phyloP scores from a whole-genome alignment of 2,888 invertebrate species.

The Lordiphosa andalusiaca region DNA sequence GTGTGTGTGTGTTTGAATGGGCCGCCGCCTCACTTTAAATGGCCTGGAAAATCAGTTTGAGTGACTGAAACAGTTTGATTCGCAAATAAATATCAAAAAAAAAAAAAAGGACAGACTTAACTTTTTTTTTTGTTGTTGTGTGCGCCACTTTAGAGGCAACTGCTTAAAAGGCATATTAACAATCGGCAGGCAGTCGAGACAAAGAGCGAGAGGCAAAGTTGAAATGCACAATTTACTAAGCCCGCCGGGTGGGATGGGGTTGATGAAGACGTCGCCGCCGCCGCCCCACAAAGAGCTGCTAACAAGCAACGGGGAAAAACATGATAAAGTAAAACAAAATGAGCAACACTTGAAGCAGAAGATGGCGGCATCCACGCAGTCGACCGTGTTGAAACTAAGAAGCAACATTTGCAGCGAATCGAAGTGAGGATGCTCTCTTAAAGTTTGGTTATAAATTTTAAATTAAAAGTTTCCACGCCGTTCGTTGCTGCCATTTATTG shows the following conservation, averaged over 20 bases:
- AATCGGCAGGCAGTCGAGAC: slow-evolving; percentile 22
- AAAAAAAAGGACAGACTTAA: slow-evolving; percentile 7
- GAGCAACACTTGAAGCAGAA: slow-evolving; percentile 39
- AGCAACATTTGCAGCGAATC: neutral
- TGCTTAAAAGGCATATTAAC: slow-evolving; percentile 35
- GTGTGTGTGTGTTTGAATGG: neutral
- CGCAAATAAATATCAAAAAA: neutral
- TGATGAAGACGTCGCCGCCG: neutral
- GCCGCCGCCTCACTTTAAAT: slow-evolving; percentile 25
- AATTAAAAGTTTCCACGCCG: too few relatives aligned
- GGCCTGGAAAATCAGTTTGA: slow-evolving; percentile 36
- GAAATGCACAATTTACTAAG: slow-evolving; percentile 40
- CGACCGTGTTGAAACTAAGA: slow-evolving; percentile 2
- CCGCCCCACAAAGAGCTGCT: slow-evolving; percentile 32
- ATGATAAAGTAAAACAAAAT: slow-evolving; percentile 47
- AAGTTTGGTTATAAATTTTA: neutral
- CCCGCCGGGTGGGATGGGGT: neutral
- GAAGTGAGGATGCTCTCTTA: slow-evolving; percentile 5
- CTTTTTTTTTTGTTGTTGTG: slow-evolving; percentile 2
- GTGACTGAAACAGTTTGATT: slow-evolving; percentile 26
- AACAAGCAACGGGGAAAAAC: slow-evolving; percentile 35
- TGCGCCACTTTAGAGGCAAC: slow-evolving; percentile 14
- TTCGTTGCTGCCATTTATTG: too few relatives aligned
- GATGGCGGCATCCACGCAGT: slow-evolving; percentile 4
- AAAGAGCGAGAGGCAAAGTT: slow-evolving; percentile 24